A percentile compares a stretch with the other conserved stretches of the same genome.
Evolutionary conservation across 2,797 vertebrate species (phyloP).

Genomic region (Myripristis murdjan): DNA sequence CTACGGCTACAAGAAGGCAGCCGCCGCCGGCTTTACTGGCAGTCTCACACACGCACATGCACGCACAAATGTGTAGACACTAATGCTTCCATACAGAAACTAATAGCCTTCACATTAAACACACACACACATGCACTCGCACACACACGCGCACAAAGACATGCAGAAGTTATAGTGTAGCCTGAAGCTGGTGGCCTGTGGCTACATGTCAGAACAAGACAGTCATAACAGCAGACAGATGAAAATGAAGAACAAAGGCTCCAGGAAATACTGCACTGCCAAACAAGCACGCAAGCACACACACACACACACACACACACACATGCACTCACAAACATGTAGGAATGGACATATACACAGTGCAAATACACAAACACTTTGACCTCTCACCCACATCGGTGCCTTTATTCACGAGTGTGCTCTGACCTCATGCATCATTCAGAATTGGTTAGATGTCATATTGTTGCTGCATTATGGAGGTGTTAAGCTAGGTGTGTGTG

Average conservation of each 20-base stretch:
- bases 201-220: slow-evolving; percentile 38
- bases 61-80: slow-evolving; percentile 1
- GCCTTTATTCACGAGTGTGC: slow-evolving; percentile 12
- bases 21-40: background rate
- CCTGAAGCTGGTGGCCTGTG: slow-evolving; percentile 26
- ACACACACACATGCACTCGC: background rate
- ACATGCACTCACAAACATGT: background rate
- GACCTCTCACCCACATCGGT: background rate
- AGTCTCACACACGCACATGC: too few species aligned
- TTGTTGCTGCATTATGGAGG: slow-evolving; percentile 14
- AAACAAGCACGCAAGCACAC: background rate
- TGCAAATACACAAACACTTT: background rate
- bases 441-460: background rate
- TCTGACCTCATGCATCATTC: slow-evolving; percentile 10
- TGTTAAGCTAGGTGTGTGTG: background rate
- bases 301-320: slow-evolving; percentile 9
- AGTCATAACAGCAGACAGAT: slow-evolving; percentile 36
- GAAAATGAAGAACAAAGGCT: slow-evolving; percentile 33
- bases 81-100: background rate
- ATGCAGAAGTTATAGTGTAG: background rate
- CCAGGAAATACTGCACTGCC: slow-evolving; percentile 8
- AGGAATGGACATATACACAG: background rate
- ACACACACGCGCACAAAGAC: background rate
- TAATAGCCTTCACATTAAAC: background rate
- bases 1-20: slow-evolving; percentile 15